These are phyloP conservation scores for Salpingus planirostris DNA, from an alignment of 2,888 invertebrate species.

Conservation along the genomic window DNA sequence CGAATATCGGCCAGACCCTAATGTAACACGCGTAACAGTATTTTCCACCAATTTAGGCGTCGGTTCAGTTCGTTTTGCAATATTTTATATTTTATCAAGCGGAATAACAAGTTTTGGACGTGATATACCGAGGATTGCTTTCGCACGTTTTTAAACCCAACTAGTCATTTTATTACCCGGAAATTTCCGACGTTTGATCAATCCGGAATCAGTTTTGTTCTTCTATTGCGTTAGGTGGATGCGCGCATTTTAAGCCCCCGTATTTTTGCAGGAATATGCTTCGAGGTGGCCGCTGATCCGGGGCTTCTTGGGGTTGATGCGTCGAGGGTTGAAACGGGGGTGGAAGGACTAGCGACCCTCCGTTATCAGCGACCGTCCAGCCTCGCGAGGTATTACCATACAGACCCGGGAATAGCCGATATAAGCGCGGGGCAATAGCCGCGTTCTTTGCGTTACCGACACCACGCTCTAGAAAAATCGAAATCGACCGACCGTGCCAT, in stretches of 20 bases:
- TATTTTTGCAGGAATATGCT: constrained; percentile 2
- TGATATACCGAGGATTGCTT: constrained; percentile 13
- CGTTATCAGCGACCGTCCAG: constrained; percentile 44
- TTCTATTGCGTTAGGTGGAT: too few species aligned
- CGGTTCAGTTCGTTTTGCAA: constrained; percentile 26
- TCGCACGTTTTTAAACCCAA: too few species aligned
- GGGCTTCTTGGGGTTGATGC: constrained; percentile 22
- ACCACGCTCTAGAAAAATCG: too few species aligned
- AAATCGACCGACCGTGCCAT: constrained; percentile 22
- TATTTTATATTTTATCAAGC: constrained; percentile 30
- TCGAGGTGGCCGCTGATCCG: constrained; percentile 31
- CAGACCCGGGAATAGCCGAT: constrained; percentile 40
- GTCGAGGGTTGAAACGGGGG: constrained; percentile 17
- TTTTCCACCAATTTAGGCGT: constrained; percentile 35
- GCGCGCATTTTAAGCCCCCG: too few species aligned
- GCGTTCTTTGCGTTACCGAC: constrained; percentile 27
- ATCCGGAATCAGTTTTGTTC: too few species aligned
- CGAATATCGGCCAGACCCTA: constrained; percentile 8
- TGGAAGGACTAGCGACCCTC: constrained; percentile 37
- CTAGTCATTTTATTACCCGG: too few species aligned
- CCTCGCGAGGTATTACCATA: constrained; percentile 42
- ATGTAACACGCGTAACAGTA: constrained; percentile 27
- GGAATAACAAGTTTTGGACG: constrained; percentile 33
- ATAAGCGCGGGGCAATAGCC: constrained; percentile 26
- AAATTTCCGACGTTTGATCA: too few species aligned